A percentile compares a stretch with the other conserved stretches of the same genome.
Conservation (phyloP, 2,888 invertebrate species). For the Syritta pipiens region DNA sequence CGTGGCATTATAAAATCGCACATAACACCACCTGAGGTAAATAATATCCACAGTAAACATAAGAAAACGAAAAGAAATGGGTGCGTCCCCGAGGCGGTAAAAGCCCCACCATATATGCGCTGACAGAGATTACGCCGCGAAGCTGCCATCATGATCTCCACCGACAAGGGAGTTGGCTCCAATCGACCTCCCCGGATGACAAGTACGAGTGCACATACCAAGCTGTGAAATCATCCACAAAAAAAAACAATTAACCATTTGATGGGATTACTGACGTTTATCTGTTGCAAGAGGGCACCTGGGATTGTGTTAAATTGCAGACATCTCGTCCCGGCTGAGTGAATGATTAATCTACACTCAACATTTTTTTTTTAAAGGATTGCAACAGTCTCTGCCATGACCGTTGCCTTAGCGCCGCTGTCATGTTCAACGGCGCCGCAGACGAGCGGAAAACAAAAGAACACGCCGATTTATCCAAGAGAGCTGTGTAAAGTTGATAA, state of each 20-base stretch:
- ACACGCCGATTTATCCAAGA: not conserved
- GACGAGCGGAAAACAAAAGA: not conserved
- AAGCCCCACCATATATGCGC: not conserved
- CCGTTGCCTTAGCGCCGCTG: no score
- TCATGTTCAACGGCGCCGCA: no score
- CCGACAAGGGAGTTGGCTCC: slow-evolving; percentile 35
- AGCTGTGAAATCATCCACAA: slow-evolving; percentile 14
- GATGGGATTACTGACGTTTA: not conserved
- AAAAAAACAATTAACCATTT: not conserved
- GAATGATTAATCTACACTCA: slow-evolving; percentile 34
- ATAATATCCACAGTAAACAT: not conserved
- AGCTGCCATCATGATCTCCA: slow-evolving; percentile 21
- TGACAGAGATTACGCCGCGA: slow-evolving; percentile 22
- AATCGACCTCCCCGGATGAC: slow-evolving; percentile 39
- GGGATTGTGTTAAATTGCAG: slow-evolving; percentile 29
- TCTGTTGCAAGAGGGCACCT: slow-evolving; percentile 25
- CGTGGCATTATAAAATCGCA: slow-evolving; percentile 24
- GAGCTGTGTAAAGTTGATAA: slow-evolving; percentile 3
- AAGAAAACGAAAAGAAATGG: slow-evolving; percentile 26
- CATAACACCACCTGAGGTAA: slow-evolving; percentile 27
- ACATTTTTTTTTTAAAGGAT: slow-evolving; percentile 9
- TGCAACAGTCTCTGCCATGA: no score
- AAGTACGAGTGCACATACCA: slow-evolving; percentile 24
- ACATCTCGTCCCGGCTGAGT: slow-evolving; percentile 22
- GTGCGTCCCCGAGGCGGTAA: slow-evolving; percentile 27